These are phyloP conservation scores for Monochamus alternatus DNA, from an alignment of 2,888 invertebrate genomes.

Conservation along the genomic window DNA sequence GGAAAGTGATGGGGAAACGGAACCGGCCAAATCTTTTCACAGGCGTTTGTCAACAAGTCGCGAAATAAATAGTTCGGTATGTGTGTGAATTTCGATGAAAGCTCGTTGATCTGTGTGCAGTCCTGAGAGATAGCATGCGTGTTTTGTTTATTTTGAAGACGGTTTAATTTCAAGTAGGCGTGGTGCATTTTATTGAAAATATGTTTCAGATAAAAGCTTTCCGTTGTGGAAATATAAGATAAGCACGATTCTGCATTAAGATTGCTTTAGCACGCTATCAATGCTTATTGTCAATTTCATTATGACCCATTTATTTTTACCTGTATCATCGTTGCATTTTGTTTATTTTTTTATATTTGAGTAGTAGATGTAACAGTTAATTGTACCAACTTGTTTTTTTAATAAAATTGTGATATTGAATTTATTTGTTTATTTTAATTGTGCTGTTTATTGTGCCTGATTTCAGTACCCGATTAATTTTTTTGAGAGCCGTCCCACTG, in stretches of 20 bases:
- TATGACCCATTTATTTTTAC: constrained; percentile 31
- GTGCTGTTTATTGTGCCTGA: constrained; percentile 40
- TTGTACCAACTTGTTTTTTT: constrained; percentile 37
- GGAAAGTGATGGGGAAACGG: constrained; percentile 89
- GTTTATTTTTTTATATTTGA: constrained; percentile 29
- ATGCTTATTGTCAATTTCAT: constrained; percentile 36
- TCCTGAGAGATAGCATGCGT: constrained; percentile 59
- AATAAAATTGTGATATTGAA: constrained; percentile 45
- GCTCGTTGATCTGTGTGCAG: constrained; percentile 43
- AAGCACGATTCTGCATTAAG: constrained; percentile 44
- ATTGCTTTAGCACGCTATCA: constrained; percentile 51
- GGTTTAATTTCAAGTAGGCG: constrained; percentile 50
- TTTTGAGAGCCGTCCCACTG: constrained; percentile 6
- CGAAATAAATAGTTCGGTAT: constrained; percentile 86
- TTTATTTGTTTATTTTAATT: constrained; percentile 40
- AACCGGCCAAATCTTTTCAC: constrained; percentile 83
- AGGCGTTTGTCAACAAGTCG: constrained; percentile 88
- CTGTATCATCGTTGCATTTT: constrained; percentile 47
- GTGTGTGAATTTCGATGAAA: constrained; percentile 61
- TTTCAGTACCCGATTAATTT: constrained; percentile 24
- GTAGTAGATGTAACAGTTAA: constrained; percentile 35
- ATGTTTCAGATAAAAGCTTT: constrained; percentile 39
- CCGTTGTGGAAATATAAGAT: constrained; percentile 23
- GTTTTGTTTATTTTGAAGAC: constrained; percentile 50
- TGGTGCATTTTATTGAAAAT: constrained; percentile 48